A percentile compares a stretch with the other conserved stretches of the same genome.
Evolutionary conservation across 2,797 vertebrate genomes (phyloP).

Genomic region (Microctenopoma steveboyesi): DNA sequence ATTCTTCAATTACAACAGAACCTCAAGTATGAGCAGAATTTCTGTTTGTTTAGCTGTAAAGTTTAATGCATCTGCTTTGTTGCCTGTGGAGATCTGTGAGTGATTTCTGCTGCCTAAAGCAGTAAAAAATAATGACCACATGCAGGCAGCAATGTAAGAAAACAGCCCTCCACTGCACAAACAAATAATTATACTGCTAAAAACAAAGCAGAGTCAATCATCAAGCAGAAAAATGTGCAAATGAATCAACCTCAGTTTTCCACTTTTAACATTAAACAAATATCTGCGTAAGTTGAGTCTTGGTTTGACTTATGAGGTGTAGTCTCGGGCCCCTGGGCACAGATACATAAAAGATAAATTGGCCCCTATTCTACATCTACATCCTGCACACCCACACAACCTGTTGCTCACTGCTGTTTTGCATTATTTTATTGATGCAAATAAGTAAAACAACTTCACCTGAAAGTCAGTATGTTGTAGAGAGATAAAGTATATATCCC

Average conservation of each 20-base stretch:
- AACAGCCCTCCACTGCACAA: background rate
- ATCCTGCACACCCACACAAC: background rate
- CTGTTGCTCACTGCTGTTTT: background rate
- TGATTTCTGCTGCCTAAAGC: conserved; percentile 25
- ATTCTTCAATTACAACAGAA: background rate
- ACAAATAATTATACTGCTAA: conserved; percentile 13
- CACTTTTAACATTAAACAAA: background rate
- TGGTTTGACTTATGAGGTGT: conserved; percentile 4
- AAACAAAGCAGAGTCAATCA: background rate
- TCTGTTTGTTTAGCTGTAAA: conserved; percentile 2
- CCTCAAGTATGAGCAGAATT: background rate
- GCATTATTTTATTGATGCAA: background rate
- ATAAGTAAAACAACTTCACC: too few species aligned
- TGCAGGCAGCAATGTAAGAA: conserved; percentile 15
- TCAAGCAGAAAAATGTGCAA: background rate
- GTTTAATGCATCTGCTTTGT: conserved; percentile 3
- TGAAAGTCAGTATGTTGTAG: too few species aligned
- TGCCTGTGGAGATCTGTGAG: background rate
- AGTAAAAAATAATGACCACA: conserved; percentile 28
- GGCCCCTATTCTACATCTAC: background rate
- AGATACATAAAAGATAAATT: conserved; percentile 5
- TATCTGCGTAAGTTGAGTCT: conserved; percentile 3
- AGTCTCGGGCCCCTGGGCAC: background rate
- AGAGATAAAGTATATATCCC: too few species aligned
- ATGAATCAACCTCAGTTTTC: background rate